Percentiles rank a stretch among this genome's conserved stretches.
Evolutionary conservation across 2,113 vertebrate species (phyloP).

Genomic region (Takifugu bimaculatus): DNA sequence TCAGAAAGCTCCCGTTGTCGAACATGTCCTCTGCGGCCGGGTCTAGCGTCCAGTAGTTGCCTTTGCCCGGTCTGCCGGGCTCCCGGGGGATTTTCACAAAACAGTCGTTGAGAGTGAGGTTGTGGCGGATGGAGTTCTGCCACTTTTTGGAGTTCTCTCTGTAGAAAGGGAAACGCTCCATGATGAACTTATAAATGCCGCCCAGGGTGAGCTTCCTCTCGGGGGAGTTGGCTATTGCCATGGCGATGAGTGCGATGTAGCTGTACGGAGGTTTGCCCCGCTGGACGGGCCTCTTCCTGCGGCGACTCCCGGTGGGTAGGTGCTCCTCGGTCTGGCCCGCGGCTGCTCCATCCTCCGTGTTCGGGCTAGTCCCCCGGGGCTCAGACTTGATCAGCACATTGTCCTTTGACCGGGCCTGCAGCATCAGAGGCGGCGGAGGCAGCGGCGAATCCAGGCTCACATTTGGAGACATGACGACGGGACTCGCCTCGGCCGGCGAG

Average conservation of each 20-base stretch:
- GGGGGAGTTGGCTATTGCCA: constrained; percentile 94
- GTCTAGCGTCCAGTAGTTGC: constrained; percentile 86
- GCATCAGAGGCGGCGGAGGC: constrained; percentile 58
- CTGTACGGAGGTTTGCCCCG: constrained; percentile 94
- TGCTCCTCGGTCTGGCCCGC: constrained; percentile 73
- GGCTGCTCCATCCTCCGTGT: constrained; percentile 56
- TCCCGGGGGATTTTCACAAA: constrained; percentile 87
- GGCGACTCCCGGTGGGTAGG: constrained; percentile 77
- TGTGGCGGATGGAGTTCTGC: constrained; percentile 87
- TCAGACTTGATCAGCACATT: constrained; percentile 76
- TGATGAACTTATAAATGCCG: constrained; percentile 97
- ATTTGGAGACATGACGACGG: constrained; percentile 72
- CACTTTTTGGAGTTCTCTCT: constrained; percentile 95
- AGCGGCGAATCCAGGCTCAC: constrained; percentile 73
- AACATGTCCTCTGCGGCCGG: constrained; percentile 88
- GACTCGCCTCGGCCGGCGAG: constrained; percentile 74
- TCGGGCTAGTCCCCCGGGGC: constrained; percentile 68
- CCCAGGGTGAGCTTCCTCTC: constrained; percentile 93
- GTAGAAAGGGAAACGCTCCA: constrained; percentile 95
- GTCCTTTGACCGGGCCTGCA: constrained; percentile 67
- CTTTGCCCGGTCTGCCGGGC: constrained; percentile 82
- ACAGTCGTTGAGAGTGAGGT: constrained; percentile 85
- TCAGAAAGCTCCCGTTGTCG: constrained; percentile 83
- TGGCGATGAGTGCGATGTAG: constrained; percentile 96
- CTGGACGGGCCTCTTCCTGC: constrained; percentile 90